These are phyloP conservation scores for Drosophila persimilis DNA, from an alignment of 1,140 invertebrate species.

Conservation along the genomic window DNA sequence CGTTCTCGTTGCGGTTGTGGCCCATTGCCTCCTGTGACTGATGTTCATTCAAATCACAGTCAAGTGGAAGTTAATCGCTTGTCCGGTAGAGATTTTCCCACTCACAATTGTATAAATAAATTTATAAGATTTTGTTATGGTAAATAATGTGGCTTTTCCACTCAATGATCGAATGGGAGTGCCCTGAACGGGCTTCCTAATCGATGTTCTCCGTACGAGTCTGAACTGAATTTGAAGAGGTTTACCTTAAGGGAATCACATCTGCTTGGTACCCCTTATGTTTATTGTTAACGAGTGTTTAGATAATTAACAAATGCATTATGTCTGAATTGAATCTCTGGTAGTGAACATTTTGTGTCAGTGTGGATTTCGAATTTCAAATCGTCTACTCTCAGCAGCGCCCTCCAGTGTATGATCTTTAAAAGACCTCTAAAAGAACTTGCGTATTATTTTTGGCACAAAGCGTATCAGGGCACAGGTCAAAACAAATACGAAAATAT, in stretches of 20 bases:
- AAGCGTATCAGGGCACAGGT: conserved; percentile 50
- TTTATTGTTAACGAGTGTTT: too few species aligned
- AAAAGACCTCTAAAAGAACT: conserved; percentile 5
- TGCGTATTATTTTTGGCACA: conserved; percentile 30
- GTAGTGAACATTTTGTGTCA: not conserved
- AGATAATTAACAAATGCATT: too few species aligned
- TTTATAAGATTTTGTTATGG: not conserved
- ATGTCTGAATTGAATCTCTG: not conserved
- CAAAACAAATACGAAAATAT: conserved; percentile 43
- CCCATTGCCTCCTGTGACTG: too few species aligned
- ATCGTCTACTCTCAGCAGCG: not conserved
- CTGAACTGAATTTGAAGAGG: too few species aligned
- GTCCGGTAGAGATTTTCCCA: conserved; percentile 5
- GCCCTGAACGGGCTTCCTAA: too few species aligned
- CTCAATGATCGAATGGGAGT: too few species aligned
- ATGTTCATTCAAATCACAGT: conserved; percentile 29
- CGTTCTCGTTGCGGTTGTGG: too few species aligned
- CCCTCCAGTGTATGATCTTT: too few species aligned
- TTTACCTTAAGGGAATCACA: too few species aligned
- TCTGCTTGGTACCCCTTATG: too few species aligned
- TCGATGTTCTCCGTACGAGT: too few species aligned
- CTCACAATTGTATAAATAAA: conserved; percentile 9
- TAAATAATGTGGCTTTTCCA: not conserved
- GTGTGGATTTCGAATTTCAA: not conserved
- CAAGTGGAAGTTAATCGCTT: conserved; percentile 44